Percentiles rank a stretch among this genome's conserved stretches.
Evolutionary conservation across 1,140 invertebrate genomes (phyloP).

Genomic region (Pectinophora gossypiella): DNA sequence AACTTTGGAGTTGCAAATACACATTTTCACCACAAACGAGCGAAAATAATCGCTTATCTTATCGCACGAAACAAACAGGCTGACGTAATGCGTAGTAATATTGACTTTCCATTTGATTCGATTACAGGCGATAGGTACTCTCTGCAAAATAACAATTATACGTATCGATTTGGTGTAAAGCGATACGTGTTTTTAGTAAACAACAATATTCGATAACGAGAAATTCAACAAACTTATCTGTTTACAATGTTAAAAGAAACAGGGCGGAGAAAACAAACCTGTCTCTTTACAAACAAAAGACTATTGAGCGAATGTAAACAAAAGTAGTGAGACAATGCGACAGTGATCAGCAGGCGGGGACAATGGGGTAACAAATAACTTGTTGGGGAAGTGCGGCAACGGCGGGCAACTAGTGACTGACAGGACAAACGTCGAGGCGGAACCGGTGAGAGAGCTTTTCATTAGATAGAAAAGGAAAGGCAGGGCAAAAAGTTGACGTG

Average conservation of each 20-base stretch:
- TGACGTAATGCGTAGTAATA: conserved; percentile 3
- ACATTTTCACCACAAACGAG: neutral
- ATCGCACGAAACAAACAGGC: neutral
- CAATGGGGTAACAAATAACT: conserved; percentile 69
- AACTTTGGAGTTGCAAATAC: neutral
- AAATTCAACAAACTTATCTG: conserved; percentile 26
- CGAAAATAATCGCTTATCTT: conserved; percentile 4
- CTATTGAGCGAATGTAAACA: conserved; percentile 55
- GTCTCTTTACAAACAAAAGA: conserved; percentile 44
- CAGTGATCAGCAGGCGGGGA: conserved; percentile 49
- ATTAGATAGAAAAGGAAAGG: conserved; percentile 41
- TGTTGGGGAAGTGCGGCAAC: conserved; percentile 44
- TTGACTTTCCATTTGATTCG: too few species aligned
- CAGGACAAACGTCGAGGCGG: conserved; percentile 58
- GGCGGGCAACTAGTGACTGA: conserved; percentile 53
- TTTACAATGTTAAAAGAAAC: conserved; percentile 33
- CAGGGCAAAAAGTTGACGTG: conserved; percentile 49
- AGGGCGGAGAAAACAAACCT: conserved; percentile 38
- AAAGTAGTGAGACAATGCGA: conserved; percentile 58
- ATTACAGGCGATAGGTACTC: too few species aligned
- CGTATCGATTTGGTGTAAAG: too few species aligned
- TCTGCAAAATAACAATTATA: too few species aligned
- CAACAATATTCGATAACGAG: conserved; percentile 26
- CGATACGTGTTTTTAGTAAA: conserved; percentile 21
- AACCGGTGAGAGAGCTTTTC: conserved; percentile 48